Conservation (phyloP, 2,888 invertebrate genomes). For the Sphaerolaimus hirsutus region DNA sequence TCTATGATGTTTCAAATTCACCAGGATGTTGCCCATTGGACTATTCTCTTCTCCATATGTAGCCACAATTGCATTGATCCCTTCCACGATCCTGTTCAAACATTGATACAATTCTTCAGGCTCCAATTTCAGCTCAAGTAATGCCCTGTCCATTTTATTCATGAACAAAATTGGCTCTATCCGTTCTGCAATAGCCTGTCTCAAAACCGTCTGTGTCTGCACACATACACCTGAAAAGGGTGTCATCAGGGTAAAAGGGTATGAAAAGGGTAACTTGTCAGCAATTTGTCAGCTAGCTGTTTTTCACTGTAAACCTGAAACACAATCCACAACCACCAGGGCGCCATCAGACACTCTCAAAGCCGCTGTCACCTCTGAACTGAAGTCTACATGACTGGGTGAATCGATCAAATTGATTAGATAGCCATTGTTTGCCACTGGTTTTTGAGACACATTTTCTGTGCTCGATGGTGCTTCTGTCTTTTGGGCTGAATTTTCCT, state of each 20-base stretch:
- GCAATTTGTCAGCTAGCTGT: neutral
- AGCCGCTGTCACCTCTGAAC: conserved; percentile 4
- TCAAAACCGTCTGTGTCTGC: conserved; percentile 13
- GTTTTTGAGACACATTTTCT: too few species aligned
- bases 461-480: too few species aligned
- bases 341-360: conserved; percentile 5
- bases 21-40: too few species aligned
- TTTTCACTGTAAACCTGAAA: neutral
- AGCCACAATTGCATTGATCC: conserved; percentile 9
- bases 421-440: too few species aligned
- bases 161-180: conserved; percentile 10
- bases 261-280: neutral
- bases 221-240: conserved; percentile 10
- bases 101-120: conserved; percentile 68
- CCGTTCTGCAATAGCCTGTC: conserved; percentile 11
- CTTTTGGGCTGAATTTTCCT: too few species aligned
- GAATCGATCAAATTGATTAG: too few species aligned
- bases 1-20: neutral
- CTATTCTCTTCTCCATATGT: conserved; percentile 7
- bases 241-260: too few species aligned
- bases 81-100: conserved; percentile 5
- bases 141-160: conserved; percentile 11
- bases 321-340: conserved; percentile 5
- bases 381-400: too few species aligned
- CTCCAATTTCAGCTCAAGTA: conserved; percentile 35